Evolutionary conservation across 2,888 invertebrate genomes (phyloP), one percentile per base, ranked within the genome.

Genomic region (Psylliodes chrysocephalus): DNA sequence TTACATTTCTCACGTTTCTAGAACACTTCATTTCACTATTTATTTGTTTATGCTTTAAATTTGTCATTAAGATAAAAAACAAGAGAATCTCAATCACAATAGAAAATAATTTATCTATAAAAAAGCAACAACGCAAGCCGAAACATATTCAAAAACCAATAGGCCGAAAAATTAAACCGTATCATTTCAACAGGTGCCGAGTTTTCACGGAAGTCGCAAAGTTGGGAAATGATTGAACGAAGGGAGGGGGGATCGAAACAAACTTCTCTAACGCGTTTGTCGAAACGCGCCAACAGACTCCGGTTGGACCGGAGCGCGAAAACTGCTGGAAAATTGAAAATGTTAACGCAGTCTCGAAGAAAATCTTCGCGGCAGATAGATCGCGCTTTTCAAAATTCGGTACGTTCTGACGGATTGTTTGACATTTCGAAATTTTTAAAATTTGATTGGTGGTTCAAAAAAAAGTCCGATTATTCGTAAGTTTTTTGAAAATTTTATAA

Each of bases 261-360:
- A 33, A 59, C 40, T 59, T 49, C 38, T 38, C 40, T 15, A 12
- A 19, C 4, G 40, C 8, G 59, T 28, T 33, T 17, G 30, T 38
- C 12, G 28, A 28, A 59, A 49, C 57, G 49, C 59, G 59, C 46
- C 33, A 51, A 59, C 59, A 59, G 59, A 59, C 59, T 59, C 59
- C 49, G 59, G 49, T 59, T 40, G 28, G 28, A 59, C 49, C 49
- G 59, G 49, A 59, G 59, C 59, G 59, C 49, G 47, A 25, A 56
- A 55, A 42, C 46, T 12, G 12, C 55, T n/a, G 25, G 15, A 22
- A 59, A 25, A 28, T 17, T 25, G 49, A 49, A 28, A 49, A 49
- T 49, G 38, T n/a, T 14, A 15, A 15, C 38, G 15, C 59, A 40
- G 38, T 57, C 47, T 33, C n/a, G 15, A 35, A 17, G 28, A 57